Conservation (phyloP, 64 coral and sea anemone species). For the Pachyseris speciosa region DNA sequence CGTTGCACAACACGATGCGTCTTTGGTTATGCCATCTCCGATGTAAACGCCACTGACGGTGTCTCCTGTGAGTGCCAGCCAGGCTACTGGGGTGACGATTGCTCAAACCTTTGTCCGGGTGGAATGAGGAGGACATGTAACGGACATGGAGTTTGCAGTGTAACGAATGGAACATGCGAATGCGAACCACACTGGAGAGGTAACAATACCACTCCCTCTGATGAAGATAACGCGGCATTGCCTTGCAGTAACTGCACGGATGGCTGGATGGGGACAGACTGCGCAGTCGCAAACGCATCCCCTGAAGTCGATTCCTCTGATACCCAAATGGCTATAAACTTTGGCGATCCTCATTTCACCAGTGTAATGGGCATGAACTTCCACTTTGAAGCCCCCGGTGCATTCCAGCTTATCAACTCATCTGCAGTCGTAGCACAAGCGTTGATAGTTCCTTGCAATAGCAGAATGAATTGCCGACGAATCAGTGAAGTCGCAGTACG, state of each 20-base stretch:
- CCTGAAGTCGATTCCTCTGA: conserved; percentile 18
- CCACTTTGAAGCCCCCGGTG: conserved; percentile 87
- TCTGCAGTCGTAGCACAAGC: conserved; percentile 53
- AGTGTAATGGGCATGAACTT: conserved; percentile 79
- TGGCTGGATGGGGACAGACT: conserved; percentile 83
- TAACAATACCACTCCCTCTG: background rate
- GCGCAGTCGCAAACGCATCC: conserved; percentile 63
- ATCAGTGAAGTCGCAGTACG: conserved; percentile 84
- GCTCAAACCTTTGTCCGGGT: conserved; percentile 78
- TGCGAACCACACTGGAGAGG: conserved; percentile 86
- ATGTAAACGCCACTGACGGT: conserved; percentile 13
- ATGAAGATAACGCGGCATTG: background rate
- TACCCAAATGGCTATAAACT: conserved; percentile 66
- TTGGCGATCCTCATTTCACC: conserved; percentile 98
- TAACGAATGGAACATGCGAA: conserved; percentile 68
- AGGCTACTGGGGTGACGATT: conserved; percentile 94
- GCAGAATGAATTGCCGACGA: conserved; percentile 74
- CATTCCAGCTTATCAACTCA: conserved; percentile 67
- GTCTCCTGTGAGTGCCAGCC: conserved; percentile 71
- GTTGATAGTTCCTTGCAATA: conserved; percentile 90
- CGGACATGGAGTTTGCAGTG: conserved; percentile 78
- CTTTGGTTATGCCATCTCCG: conserved; percentile 79
- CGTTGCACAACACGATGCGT: conserved; percentile 71
- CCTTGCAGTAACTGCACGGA: conserved; percentile 65
- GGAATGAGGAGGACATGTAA: conserved; percentile 88